Evolutionary conservation across 2,797 vertebrate genomes (phyloP), one percentile per base, ranked within the genome.

Genomic region (Thaleichthys pacificus): DNA sequence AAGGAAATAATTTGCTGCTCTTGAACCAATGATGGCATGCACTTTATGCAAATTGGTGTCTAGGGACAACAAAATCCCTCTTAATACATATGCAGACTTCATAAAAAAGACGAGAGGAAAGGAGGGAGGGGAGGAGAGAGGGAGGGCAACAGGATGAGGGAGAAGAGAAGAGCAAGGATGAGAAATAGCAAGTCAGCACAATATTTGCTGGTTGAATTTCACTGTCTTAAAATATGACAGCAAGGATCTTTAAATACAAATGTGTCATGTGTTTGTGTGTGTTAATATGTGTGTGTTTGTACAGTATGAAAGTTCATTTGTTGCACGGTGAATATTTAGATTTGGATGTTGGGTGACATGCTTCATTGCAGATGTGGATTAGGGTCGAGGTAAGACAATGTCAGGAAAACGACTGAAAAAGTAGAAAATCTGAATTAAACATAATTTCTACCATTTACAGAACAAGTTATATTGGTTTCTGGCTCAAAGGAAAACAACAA

Each of bases 1-100:
- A 93, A 92, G 95, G 95, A 97, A 96, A 94, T 97, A 96, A 97
- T 98, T 97, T 97, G 95, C 96, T 96, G 96, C 95, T 96, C 94
- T 96, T 95, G 93, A 97, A 96, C 95, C 94, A 93, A 96, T 96
- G 96, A 98, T 98, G 95, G 95, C 95, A 94, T 97, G 94, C 95
- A 96, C 95, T 97, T 97, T 96, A 98, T 99, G 95, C 93, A 98
- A 97, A 97, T 98, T 97, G 95, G 95, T 95, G 95, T 97, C 96
- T 95, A 92, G 96, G 96, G 96, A 98, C 94, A 96, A 97, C 95
- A 96, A 95, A 93, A 96, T 96, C 95, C 94, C 93, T 95, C 95
- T 96, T 96, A 97, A 97, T 97, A 96, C 93, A 96, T 96, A 97
- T 95, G 95, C 95, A 96, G 95, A 93, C 93, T 95, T 96, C 92